Percentiles rank a stretch among this genome's conserved stretches.
Evolutionary conservation across 2,797 vertebrate genomes (phyloP).

Genomic region (Lutjanus argentimaculatus): DNA sequence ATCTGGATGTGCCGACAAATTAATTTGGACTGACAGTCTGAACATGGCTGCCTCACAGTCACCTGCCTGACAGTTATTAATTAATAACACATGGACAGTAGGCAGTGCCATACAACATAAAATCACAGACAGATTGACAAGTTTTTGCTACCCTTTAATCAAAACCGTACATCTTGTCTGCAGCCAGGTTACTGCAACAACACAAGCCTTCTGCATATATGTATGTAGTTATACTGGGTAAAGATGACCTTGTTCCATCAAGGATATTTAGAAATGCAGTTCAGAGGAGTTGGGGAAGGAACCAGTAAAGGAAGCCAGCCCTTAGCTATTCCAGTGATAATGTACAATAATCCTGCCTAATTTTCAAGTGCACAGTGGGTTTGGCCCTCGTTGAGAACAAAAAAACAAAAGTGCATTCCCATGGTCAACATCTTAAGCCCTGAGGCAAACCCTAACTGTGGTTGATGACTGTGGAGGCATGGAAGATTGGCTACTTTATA

Average conservation of each 20-base stretch:
- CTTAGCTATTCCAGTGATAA: neutral
- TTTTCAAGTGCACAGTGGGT: neutral
- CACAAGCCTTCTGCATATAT: neutral
- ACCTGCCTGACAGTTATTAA: neutral
- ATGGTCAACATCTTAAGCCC: neutral
- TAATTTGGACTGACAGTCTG: no score
- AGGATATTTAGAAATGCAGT: constrained; percentile 2
- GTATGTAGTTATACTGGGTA: neutral
- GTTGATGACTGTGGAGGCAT: neutral
- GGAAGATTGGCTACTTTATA: neutral
- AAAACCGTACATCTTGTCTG: neutral
- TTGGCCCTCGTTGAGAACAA: neutral
- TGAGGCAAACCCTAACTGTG: neutral
- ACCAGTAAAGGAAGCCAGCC: no score
- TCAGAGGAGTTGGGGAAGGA: neutral
- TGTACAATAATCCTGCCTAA: neutral
- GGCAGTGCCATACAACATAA: neutral
- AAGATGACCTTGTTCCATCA: neutral
- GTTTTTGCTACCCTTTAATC: neutral
- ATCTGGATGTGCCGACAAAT: no score
- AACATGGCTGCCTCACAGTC: neutral
- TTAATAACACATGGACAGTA: constrained; percentile 12
- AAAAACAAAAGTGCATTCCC: neutral
- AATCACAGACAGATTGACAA: constrained; percentile 2
- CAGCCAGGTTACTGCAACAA: neutral